Base-by-base conservation (phyloP, 2,113 vertebrate genomes). In the Leiothrix lutea region DNA sequence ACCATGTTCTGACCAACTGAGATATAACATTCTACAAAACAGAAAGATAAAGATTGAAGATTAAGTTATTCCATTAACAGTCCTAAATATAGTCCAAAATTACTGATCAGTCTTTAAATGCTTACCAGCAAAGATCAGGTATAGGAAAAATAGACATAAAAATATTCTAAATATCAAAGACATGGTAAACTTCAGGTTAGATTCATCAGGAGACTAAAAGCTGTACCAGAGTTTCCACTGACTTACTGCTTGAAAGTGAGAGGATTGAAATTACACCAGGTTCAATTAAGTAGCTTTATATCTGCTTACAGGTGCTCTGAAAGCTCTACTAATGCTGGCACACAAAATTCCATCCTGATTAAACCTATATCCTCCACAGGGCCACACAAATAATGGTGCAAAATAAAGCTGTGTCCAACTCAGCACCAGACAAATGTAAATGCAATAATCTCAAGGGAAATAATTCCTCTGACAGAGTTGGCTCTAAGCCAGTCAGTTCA, bases 271-370 rank as follows among this genome's bases (percentile, higher is more conserved):
- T 57, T 54, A 86, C 0, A 1, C n/a, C 42, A 57, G 47, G 40
- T 66, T 92, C 22, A 92, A 83, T 93, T 94, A 96, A 95, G 85
- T 54, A 83, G 94, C 90, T 94, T 92, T 96, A 29, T 70, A 23
- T 80, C 88, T 88, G 56, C 90, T 91, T 92, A 85, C 24, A 62
- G 29, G n/a, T 80, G 24, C 65, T 90, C 40, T 77, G 83, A 94
- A 95, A 94, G 82, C 80, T 90, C 44, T 86, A n/a, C 67, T 96
- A 92, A 93, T 74, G 64, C 90, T 93, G 14, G 36, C 66, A 78
- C 29, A 85, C 35, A 88, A 66, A 70, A 86, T 70, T 86, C 67
- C 56, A 88, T 82, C 90, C 92, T 74, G 51, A 73, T 90, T 93
- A 94, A 92, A 83, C 47, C 60, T 70, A 50, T 73, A 86, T 82